These are phyloP conservation scores for Whitmania pigra DNA, from an alignment of 1,140 invertebrate genomes.

Conservation along the genomic window DNA sequence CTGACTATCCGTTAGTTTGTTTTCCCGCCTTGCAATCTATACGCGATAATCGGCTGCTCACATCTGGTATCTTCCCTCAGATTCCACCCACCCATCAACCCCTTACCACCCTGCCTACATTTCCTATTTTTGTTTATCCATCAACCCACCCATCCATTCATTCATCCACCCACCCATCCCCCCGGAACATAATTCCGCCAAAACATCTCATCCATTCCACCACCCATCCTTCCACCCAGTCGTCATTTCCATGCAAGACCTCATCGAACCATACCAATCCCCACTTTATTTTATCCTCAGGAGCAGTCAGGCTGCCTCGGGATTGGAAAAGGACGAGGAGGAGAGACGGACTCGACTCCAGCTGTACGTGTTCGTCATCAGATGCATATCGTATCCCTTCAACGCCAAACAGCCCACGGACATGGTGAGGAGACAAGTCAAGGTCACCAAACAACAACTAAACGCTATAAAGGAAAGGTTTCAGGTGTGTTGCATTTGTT, in stretches of 20 bases:
- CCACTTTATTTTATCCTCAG: too few species aligned
- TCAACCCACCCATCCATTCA: too few species aligned
- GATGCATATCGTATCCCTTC: constrained; percentile 96
- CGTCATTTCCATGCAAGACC: too few species aligned
- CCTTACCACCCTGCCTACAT: too few species aligned
- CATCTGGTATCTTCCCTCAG: too few species aligned
- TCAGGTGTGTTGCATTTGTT: constrained; percentile 45
- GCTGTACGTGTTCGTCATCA: constrained; percentile 92
- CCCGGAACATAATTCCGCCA: too few species aligned
- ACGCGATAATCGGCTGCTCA: too few species aligned
- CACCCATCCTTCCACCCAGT: not conserved
- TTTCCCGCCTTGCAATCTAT: too few species aligned
- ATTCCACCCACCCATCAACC: too few species aligned
- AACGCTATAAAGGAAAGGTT: constrained; percentile 88
- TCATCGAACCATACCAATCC: not conserved
- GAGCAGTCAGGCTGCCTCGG: not conserved
- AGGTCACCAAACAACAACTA: constrained; percentile 84
- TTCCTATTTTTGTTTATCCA: too few species aligned
- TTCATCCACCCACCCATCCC: too few species aligned
- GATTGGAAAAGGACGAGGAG: constrained; percentile 37
- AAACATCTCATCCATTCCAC: not conserved
- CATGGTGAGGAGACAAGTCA: constrained; percentile 64
- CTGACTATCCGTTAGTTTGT: too few species aligned
- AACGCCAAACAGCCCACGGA: constrained; percentile 98
- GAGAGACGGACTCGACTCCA: constrained; percentile 54